Evolutionary conservation across 2,113 vertebrate genomes (phyloP), one percentile per base, ranked within the genome.

Genomic region (Cebus imitator): DNA sequence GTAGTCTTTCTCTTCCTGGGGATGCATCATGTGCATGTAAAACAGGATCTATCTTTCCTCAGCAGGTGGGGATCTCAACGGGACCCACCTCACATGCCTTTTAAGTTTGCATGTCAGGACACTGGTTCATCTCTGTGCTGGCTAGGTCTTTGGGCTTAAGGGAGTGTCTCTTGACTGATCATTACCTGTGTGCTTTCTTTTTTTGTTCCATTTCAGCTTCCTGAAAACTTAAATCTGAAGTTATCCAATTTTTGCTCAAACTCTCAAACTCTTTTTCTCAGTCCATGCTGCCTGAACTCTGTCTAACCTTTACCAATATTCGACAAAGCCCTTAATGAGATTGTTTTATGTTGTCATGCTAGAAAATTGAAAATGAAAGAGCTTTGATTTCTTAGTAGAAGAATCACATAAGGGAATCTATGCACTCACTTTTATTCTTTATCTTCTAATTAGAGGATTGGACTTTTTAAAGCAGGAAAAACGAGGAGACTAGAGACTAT

Each of bases 331-430:
- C 64, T 88, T 96, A 97, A 97, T 97, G 94, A 97, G 97, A 96
- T 88, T 95, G 84, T 95, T 96, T 98, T 96, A 97, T 95, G 96
- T 96, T 96, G 91, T 79, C 72, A n/a, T 64, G 76, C 35, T 82
- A 81, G 87, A 84, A 96, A 97, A 92, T 92, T 97, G 90, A 97
- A 97, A 97, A 94, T 96, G 91, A 93, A 96, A 92, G 78, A 86
- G 96, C 93, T 97, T 95, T 98, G 96, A 97, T 97, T 97, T 98
- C 91, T 96, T 91, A 61, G 61, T 66, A n/a, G 45, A 90, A 64
- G 70, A 96, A 96, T 96, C 83, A 90, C 87, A 95, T 73, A 64
- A 88, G 76, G 87, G 80, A 95, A 76, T 87, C 94, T 84, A 8
- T 48, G 27, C 2, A 4, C 30, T 96, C 43, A 40, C 37, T 95